Evolutionary conservation across 2,797 vertebrate species (phyloP), one percentile per base, ranked within the genome.

Genomic region (Pogoniulus pusillus): DNA sequence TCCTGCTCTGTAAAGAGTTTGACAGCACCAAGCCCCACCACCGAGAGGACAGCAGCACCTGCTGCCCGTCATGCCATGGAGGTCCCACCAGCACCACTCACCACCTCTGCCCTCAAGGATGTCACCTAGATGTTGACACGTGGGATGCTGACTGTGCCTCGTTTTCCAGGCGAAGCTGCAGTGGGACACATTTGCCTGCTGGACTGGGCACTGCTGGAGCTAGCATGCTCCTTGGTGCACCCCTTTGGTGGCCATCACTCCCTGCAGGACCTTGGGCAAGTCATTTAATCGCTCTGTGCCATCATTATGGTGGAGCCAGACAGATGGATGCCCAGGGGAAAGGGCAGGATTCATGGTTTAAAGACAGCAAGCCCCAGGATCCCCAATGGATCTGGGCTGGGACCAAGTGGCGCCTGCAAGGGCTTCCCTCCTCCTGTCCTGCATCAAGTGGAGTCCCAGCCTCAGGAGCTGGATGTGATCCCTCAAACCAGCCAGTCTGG

Each of bases 291-390:
- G 39, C 64, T 49, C 17, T 35, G 53, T 0, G 53, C 71, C 1
- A 0, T 92, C 93, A 93, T 95, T 93, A 94, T 0, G 0, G 69
- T 53, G 93, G 93, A 92, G 95, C 87, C 94, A 92, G 95, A 94
- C 60, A 0, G 89, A 30, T 53, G 91, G 91, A 66, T 81, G 94
- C 95, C 89, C 58, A 57, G 66, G 87, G 93, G 58, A 91, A 55
- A 85, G 72, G 87, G 76, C 70, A 83, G 93, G 91, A 81, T 51
- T 4, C 43, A 1, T 2, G 23, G 68, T 85, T 73, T 3, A 12
- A 49, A 66, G 74, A 37, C 1, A 9, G 51, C 24, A 23, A 81
- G 53, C 59, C 34, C 57, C 39, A 53, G 47, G 59, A 72, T 80
- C 34, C 49, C 30, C 60, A 1, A 14, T 9, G 81, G 34, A 60